phyloP scores from a whole-genome alignment of 53 echinoderm and acorn worm species.

The Crossaster papposus region DNA sequence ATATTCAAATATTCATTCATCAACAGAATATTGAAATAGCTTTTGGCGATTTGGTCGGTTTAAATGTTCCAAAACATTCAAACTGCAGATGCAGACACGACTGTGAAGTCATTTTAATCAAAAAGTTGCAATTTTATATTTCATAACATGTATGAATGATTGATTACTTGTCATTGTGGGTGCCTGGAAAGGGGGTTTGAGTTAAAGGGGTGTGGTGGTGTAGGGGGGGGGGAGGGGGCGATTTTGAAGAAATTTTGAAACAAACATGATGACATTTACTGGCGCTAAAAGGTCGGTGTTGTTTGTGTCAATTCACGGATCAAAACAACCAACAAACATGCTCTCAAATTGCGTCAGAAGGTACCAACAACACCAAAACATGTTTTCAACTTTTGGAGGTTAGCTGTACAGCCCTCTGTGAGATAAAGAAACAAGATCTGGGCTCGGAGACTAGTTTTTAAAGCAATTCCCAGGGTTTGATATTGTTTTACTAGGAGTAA shows the following conservation, averaged over 20 bases:
- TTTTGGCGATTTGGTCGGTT: no score
- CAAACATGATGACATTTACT: slow-evolving; percentile 37
- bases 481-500: no score
- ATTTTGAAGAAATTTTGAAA: not conserved
- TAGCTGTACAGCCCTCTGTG: not conserved
- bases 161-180: no score
- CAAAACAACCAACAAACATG: not conserved
- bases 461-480: not conserved
- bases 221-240: not conserved
- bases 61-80: no score
- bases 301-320: not conserved
- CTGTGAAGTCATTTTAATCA: no score
- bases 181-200: not conserved
- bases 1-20: no score
- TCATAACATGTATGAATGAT: no score
- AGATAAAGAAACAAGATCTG: slow-evolving; percentile 8
- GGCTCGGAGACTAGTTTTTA: not conserved
- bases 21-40: no score
- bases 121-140: no score
- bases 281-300: not conserved
- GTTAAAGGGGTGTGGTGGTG: not conserved
- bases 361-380: slow-evolving; percentile 4
- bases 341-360: not conserved
- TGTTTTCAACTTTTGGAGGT: slow-evolving; percentile 7
- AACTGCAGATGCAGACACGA: no score